Percentiles rank a stretch among this genome's conserved stretches.
Conservation (phyloP, 2,113 vertebrate genomes). For the Carettochelys insculpta region DNA sequence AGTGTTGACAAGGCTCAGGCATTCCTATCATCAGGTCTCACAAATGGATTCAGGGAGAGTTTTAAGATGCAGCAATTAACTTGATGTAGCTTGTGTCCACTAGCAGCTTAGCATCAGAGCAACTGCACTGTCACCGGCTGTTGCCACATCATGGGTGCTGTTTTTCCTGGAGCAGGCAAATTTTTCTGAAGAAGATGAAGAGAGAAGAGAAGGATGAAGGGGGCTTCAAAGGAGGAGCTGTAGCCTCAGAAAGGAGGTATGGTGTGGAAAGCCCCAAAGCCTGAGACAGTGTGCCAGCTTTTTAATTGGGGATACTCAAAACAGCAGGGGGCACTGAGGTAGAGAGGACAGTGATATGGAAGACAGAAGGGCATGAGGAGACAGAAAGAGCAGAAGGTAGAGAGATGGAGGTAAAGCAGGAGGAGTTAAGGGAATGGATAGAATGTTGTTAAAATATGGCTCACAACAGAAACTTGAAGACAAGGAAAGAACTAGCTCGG, state of each 20-base stretch:
- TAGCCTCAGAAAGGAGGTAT: not conserved
- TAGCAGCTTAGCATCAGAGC: not conserved
- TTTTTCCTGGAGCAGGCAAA: not conserved
- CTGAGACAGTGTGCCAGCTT: not conserved
- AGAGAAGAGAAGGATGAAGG: not conserved
- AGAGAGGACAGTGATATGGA: not conserved
- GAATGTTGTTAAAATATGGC: not conserved
- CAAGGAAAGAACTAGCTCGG: not conserved
- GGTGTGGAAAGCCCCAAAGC: accelerated
- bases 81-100: not conserved
- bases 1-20: not conserved
- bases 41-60: not conserved
- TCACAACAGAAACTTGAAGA: not conserved
- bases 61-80: conserved; percentile 6
- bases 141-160: too few species aligned
- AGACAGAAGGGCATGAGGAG: not conserved
- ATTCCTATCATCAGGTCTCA: not conserved
- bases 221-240: not conserved
- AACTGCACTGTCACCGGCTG: too few species aligned
- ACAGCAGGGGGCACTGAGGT: not conserved
- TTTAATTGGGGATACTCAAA: not conserved
- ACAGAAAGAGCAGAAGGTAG: not conserved
- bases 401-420: not conserved
- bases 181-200: not conserved
- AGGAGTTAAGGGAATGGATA: not conserved